Evolutionary conservation across 2,888 invertebrate genomes (phyloP), one percentile per base, ranked within the genome.

Genomic region (Resseliella maxima): DNA sequence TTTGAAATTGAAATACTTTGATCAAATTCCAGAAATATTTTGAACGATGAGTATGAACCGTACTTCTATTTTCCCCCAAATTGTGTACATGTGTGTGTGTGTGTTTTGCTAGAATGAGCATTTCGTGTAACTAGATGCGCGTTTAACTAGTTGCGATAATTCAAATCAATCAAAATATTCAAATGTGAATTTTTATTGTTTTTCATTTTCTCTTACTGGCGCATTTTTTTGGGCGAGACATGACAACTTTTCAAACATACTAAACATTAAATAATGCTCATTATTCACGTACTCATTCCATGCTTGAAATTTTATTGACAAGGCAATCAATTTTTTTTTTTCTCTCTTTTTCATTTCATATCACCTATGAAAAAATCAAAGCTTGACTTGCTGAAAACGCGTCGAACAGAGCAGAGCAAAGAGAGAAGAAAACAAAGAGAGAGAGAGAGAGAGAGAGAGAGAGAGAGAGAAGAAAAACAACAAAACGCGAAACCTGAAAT

Each of bases 91-190:
- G 41, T 41, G 41, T 41, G 41, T 41, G n/a, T n/a, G 41, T 41
- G 5, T 41, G 41, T 41, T 50, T 50, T 8, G 46, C 12, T 18
- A 50, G 18, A 50, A 50, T 2, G 46, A 41, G 15, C 46, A 50
- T 15, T 50, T 50, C 18, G 46, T 18, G 2, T 50, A 50, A 50
- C 8, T 50, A 15, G 72, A 72, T 72, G 5, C 27, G 46, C 46
- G 2, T 50, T 50, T 50, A 50, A 50, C 8, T 50, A 15, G 72
- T 31, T 72, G 5, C 27, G 59, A 72, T 72, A 72, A 31, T 72
- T 72, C 72, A n/a, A 72, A 72, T 72, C 31, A 72, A 72, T 72
- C 72, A 72, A 3, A 72, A 72, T 72, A 31, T 72, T 72, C 31
- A n/a, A 72, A 31, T 72, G 27, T 12, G n/a, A n/a, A n/a, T n/a